Evolutionary conservation across 2,113 vertebrate genomes (phyloP).

Genomic region (Oryctolagus cuniculus): DNA sequence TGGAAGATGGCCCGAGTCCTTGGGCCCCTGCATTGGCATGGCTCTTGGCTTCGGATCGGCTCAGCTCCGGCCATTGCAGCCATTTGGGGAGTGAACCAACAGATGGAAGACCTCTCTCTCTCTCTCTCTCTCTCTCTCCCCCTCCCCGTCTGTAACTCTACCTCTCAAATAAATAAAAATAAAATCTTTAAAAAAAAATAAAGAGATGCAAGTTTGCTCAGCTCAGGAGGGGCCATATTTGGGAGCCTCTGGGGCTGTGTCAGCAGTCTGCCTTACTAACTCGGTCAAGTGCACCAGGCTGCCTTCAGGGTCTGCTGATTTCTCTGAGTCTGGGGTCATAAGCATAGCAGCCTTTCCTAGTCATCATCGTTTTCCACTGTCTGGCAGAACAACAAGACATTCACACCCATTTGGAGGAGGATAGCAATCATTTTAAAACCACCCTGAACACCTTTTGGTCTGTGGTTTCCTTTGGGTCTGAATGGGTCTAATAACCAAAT

Average conservation of each 20-base stretch:
- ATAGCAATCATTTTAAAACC: conserved; percentile 5
- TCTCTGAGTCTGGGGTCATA: not conserved
- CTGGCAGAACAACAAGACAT: not conserved
- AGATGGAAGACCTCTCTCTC: too few relatives aligned
- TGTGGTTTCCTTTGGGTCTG: not conserved
- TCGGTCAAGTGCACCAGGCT: not conserved
- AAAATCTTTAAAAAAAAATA: too few relatives aligned
- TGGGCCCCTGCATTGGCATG: too few relatives aligned
- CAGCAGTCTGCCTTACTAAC: not conserved
- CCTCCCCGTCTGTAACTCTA: too few relatives aligned
- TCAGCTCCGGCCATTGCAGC: too few relatives aligned
- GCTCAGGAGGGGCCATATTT: not conserved
- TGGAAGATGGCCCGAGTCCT: too few relatives aligned
- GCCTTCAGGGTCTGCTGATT: not conserved
- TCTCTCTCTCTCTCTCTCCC: too few relatives aligned
- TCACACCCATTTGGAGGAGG: not conserved
- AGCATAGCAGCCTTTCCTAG: not conserved
- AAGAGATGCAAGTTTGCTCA: too few relatives aligned
- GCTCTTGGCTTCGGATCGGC: too few relatives aligned
- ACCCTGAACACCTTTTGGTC: not conserved
- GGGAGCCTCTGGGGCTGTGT: not conserved
- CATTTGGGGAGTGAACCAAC: too few relatives aligned
- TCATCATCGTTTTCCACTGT: not conserved
- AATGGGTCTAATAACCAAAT: not conserved
- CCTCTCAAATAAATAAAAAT: too few relatives aligned